Evolutionary conservation across 2,113 vertebrate genomes (phyloP), one percentile per base, ranked within the genome.

Genomic region (Caloenas nicobarica): DNA sequence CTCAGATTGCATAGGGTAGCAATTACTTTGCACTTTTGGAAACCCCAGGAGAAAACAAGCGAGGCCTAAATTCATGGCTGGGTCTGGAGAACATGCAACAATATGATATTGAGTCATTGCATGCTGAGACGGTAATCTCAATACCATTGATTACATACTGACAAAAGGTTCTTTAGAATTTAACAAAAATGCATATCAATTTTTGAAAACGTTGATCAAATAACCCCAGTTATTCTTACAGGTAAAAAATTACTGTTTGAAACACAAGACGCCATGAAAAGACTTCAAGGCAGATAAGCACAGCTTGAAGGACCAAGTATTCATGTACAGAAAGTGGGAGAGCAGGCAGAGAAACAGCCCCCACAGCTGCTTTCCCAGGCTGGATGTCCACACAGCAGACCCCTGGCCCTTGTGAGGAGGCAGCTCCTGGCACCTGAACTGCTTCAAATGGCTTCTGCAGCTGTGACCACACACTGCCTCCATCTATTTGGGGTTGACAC

Each of bases 351-450:
- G 51, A 58, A 79, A 62, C 34, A 87, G 34, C 38, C 38, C 38
- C 38, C 38, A 38, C 36, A 72, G 14, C 40, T 89, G 78, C 25
- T 62, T 14, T 74, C 23, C 40, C 48, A 61, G 65, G 78, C 44
- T 88, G 74, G 48, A 29, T 62, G 58, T n/a, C 88, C 76, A 48
- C 0, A 1, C 15, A 76, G 31, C 71, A 91, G 62, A 91, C 5
- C 11, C n/a, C 46, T 4, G 12, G 8, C 7, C 50, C 16, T 24
- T 0, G 0, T 1, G 7, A 0, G 3, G 36, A 73, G 71, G 40
- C 40, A 90, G n/a, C 36, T 92, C 44, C 68, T 88, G 74, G 74
- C 31, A 77, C 36, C n/a, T 33, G 36, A 58, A 66, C 36, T 50
- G 44, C 61, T 78, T 74, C 62, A 53, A 48, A 60, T 14, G 21